Base-by-base conservation (phyloP, 2,888 invertebrate species). In the Diachrysia chrysitis region DNA sequence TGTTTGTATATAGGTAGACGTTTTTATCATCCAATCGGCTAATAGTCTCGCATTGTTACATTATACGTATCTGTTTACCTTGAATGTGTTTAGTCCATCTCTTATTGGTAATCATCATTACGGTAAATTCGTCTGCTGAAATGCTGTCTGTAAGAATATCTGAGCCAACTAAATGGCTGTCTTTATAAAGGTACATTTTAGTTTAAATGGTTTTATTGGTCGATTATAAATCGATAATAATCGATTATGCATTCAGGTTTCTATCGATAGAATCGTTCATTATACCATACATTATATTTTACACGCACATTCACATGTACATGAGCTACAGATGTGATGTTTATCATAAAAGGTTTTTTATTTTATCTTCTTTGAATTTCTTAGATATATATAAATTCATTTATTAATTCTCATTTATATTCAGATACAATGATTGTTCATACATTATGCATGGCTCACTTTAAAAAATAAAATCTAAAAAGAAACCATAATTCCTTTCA, bases 1-100 rank as follows among this genome's bases (percentile, higher is more conserved):
- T 71, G 56, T 77, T 76, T 63, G 58, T 66, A 59, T 42, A 42
- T 61, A 25, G 61, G 56, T 77, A 7, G 51, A 23, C 51, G 32
- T 76, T 62, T 79, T 77, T 67, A 62, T 72, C 53, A 21, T 60
- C 37, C 42, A 63, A 19, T 61, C 56, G 46, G 48, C 53, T 62
- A 65, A 65, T 70, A 17, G 17, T 59, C 42, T 42, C 29, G 51
- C 25, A 64, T 64, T 61, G 37, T 37, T 56, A 60, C 58, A 53
- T 57, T 69, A 53, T 59, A 61, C 46, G 54, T 60, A 56, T 65
- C 42, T 57, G 56, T 71, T 81, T 67, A 73, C 61, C 66, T 69
- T 74, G 58, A 53, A 68, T 64, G 56, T 60, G 48, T 60, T 60
- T 46, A 57, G 46, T 66, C 59, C 17, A 57, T 67, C 17, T 61